Base-by-base conservation (phyloP, 2,797 vertebrate genomes). In the Pyrocephalus nanus region DNA sequence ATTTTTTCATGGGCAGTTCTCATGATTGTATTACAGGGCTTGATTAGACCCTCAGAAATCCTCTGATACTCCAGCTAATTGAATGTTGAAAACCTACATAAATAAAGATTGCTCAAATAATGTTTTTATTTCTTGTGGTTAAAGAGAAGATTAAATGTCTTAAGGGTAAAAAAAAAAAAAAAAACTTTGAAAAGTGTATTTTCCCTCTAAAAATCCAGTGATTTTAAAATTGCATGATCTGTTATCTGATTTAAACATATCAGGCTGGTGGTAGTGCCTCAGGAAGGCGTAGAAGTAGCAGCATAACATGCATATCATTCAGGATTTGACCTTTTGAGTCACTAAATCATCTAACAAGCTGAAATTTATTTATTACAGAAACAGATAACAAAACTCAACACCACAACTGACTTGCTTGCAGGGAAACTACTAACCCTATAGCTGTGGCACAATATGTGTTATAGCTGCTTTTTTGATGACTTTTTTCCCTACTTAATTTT, bases 311-410 rank as follows among this genome's bases (percentile, higher is more conserved):
- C 38, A 73, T 30, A 79, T 26, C 17, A 13, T 87, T 87, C 34
- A 43, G 47, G 53, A 74, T 71, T 45, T 87, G 72, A 87, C 45
- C 27, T 54, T 74, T 85, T 67, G 42, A 76, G 77, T 54, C 77
- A 85, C 65, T 74, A 71, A 83, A 76, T 87, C 32, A 54, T 92
- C 67, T 93, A 94, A 91, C 69, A 65, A 89, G 40, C 65, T 87
- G 80, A 38, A 93, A 69, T 85, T 64, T 74, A 65, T 62, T 61
- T 73, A 23, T 67, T 40, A 25, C 27, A 8, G 34, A 62, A 73
- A 51, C 9, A 84, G 15, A 74, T 36, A 83, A 85, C 27, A 83
- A 71, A 93, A 81, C 21, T 30, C 32, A 78, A 15, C 32, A 71
- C 19, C 61, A 65, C 74, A 53, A 30, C 23, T 85, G 53, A 60